A percentile compares a stretch with the other conserved stretches of the same genome.
phyloP scores from a whole-genome alignment of 2,113 vertebrate species.

The Dinomys branickii region DNA sequence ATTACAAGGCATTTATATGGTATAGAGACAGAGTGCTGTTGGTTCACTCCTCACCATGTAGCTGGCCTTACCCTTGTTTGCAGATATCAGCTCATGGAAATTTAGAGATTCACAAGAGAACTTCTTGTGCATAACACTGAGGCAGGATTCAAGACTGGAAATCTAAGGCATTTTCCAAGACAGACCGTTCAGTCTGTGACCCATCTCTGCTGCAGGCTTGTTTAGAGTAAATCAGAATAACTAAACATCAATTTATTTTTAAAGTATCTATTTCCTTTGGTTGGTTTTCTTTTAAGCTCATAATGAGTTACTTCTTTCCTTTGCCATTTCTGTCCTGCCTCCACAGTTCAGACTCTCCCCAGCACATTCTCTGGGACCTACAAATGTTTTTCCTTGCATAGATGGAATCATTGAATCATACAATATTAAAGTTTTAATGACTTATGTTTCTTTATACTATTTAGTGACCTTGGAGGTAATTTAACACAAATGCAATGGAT shows the following conservation, averaged over 20 bases:
- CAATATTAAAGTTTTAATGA: not conserved
- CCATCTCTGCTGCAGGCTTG: not conserved
- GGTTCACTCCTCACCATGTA: not conserved
- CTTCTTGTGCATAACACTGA: slow-evolving; percentile 30
- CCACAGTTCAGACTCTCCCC: not conserved
- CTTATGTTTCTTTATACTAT: not conserved
- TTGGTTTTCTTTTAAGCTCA: slow-evolving; percentile 59
- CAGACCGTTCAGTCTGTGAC: not conserved
- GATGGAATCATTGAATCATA: not conserved
- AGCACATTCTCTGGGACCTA: not conserved
- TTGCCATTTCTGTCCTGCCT: not conserved
- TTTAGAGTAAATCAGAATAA: slow-evolving; percentile 70
- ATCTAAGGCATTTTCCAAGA: not conserved
- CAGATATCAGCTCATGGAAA: slow-evolving; percentile 25
- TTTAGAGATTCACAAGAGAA: slow-evolving; percentile 51
- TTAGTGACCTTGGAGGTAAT: not conserved
- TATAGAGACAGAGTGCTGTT: not conserved
- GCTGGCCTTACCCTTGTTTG: not conserved
- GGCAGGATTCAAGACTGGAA: not conserved
- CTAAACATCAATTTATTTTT: slow-evolving; percentile 29
- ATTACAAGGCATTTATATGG: slow-evolving; percentile 2
- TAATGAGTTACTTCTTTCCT: slow-evolving; percentile 43
- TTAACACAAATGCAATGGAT: not conserved
- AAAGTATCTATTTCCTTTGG: slow-evolving; percentile 55
- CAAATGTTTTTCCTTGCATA: not conserved